phyloP scores from a whole-genome alignment of 2,113 vertebrate genomes.

The Malurus alboscapulatus region DNA sequence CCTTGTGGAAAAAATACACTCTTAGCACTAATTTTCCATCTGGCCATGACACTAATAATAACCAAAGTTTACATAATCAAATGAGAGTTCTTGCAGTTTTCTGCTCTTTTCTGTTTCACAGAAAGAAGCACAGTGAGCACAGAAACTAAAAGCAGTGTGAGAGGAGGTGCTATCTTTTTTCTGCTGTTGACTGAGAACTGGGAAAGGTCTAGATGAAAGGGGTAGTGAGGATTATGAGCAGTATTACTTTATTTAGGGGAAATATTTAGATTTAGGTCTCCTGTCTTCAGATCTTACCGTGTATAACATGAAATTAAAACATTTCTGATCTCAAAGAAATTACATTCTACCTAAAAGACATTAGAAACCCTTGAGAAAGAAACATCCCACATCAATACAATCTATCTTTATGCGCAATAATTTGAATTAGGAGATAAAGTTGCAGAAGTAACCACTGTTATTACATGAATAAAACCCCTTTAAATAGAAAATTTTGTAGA shows the following conservation, averaged over 20 bases:
- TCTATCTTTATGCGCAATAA: neutral
- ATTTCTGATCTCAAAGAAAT: neutral
- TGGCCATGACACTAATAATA: neutral
- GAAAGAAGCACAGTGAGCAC: neutral
- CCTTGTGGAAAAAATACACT: neutral
- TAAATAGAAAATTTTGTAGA: neutral
- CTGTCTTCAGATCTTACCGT: neutral
- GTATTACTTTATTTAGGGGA: neutral
- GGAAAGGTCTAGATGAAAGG: accelerated
- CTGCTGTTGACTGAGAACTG: neutral
- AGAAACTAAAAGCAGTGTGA: neutral
- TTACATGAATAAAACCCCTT: neutral
- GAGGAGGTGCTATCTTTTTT: neutral
- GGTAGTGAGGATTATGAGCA: neutral
- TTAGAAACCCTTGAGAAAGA: neutral
- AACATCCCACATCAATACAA: neutral
- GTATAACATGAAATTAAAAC: neutral
- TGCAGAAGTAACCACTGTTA: neutral
- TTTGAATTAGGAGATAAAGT: neutral
- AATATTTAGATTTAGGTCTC: neutral
- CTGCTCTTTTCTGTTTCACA: neutral
- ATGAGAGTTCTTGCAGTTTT: neutral
- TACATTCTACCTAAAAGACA: neutral
- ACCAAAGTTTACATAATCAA: neutral
- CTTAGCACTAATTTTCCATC: neutral